These are phyloP conservation scores for Calameuta idolon DNA, from an alignment of 2,888 invertebrate genomes.

Conservation along the genomic window DNA sequence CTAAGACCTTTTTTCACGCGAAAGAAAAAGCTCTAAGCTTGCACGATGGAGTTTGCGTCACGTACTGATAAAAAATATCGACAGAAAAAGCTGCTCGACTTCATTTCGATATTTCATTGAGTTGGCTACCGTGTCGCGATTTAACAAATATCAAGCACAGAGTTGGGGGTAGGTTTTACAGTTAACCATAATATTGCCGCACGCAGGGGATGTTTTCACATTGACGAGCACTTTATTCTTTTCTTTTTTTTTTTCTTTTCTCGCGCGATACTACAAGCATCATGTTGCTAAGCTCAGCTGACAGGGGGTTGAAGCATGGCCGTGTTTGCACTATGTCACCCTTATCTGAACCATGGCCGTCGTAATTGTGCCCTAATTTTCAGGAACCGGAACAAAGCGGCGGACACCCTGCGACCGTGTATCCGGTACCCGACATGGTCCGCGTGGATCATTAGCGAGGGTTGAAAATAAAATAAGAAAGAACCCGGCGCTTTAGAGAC, in stretches of 20 bases:
- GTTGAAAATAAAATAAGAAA: not conserved
- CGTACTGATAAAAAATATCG: not conserved
- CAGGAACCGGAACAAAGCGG: conserved; percentile 41
- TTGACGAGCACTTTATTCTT: conserved; percentile 35
- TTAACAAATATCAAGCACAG: not conserved
- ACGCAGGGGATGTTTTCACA: not conserved
- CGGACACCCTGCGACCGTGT: conserved; percentile 1
- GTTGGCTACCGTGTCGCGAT: not conserved
- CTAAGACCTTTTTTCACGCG: not conserved
- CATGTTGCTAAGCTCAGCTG: conserved; percentile 32
- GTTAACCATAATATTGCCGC: not conserved
- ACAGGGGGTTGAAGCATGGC: conserved; percentile 43
- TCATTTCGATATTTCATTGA: not conserved
- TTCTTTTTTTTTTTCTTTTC: conserved; percentile 36
- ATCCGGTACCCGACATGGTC: not conserved
- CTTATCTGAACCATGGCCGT: conserved; percentile 40
- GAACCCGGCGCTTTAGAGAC: not conserved
- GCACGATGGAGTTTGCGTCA: not conserved
- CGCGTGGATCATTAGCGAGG: not conserved
- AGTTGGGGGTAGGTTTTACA: not conserved
- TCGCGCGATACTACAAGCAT: conserved; percentile 30
- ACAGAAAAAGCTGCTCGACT: not conserved
- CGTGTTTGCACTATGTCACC: conserved; percentile 42
- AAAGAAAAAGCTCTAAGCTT: not conserved
- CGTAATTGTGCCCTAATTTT: conserved; percentile 43